These are phyloP conservation scores for Dasysyrphus albostriatus DNA, from an alignment of 2,888 invertebrate species.

Conservation along the genomic window DNA sequence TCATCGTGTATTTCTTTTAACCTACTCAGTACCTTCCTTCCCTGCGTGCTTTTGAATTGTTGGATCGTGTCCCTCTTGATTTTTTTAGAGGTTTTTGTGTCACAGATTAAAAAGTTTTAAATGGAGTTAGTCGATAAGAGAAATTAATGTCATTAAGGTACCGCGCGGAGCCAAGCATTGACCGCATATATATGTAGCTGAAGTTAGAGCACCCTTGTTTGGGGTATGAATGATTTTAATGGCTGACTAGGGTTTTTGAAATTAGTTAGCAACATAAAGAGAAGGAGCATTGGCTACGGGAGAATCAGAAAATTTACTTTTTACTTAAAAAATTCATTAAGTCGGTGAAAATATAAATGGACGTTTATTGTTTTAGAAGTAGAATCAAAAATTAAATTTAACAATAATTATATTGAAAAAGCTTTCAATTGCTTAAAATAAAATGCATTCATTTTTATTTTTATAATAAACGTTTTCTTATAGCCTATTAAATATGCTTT, in stretches of 20 bases:
- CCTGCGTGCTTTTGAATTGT: conserved; percentile 23
- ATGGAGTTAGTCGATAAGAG: conserved; percentile 75
- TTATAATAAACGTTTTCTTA: background rate
- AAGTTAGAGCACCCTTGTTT: conserved; percentile 18
- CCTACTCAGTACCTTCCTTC: conserved; percentile 27
- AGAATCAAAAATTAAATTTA: background rate
- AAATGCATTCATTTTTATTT: conserved; percentile 2
- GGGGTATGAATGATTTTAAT: conserved; percentile 54
- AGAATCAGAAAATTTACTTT: conserved; percentile 22
- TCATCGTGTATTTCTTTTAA: conserved; percentile 61
- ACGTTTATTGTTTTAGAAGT: conserved; percentile 32
- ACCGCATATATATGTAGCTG: conserved; percentile 26
- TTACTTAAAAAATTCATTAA: conserved; percentile 51
- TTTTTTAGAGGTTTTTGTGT: conserved; percentile 64
- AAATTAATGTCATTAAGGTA: conserved; percentile 75
- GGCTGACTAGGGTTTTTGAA: conserved; percentile 57
- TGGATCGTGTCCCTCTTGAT: conserved; percentile 39
- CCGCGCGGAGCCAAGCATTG: conserved; percentile 51
- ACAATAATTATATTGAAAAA: conserved; percentile 13
- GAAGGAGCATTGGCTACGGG: conserved; percentile 26
- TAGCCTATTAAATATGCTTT: background rate
- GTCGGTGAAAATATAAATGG: conserved; percentile 53
- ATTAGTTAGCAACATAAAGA: conserved; percentile 52
- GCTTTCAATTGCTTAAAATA: conserved; percentile 1
- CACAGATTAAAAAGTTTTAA: conserved; percentile 76